Evolutionary conservation across 2,888 invertebrate species (phyloP).

Genomic region (Caenorhabditis sp.): DNA sequence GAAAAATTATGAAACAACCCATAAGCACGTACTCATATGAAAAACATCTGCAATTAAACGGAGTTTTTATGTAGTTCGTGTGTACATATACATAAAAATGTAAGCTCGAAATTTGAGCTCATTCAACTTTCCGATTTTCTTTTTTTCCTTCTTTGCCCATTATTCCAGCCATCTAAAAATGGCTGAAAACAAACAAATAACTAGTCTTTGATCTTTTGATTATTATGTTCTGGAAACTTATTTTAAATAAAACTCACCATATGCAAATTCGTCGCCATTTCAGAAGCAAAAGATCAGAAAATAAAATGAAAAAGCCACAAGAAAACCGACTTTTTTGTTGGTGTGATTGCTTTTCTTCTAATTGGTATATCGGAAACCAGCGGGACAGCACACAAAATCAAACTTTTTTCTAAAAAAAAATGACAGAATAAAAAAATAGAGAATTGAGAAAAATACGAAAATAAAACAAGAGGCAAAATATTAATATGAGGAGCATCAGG

Average conservation of each 20-base stretch:
- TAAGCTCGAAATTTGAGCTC: background rate
- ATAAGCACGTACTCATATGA: no score
- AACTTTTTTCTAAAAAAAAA: background rate
- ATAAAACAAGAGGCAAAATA: background rate
- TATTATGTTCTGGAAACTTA: no score
- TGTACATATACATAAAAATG: background rate
- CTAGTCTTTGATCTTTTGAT: background rate
- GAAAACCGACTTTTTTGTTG: background rate
- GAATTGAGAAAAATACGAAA: background rate
- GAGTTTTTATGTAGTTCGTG: no score
- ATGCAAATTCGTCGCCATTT: background rate
- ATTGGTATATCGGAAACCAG: background rate
- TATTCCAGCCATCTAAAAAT: background rate
- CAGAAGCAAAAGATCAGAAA: background rate
- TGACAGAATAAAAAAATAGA: background rate
- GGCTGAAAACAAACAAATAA: background rate
- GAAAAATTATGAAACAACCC: no score
- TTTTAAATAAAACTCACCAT: background rate
- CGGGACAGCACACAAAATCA: background rate
- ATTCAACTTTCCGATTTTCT: no score
- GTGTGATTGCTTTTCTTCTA: background rate
- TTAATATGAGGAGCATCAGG: no score
- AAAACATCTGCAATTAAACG: no score
- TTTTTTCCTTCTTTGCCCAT: background rate
- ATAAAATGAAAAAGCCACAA: background rate